Conservation (phyloP, 1,140 invertebrate species). For the Drosophila parvula region DNA sequence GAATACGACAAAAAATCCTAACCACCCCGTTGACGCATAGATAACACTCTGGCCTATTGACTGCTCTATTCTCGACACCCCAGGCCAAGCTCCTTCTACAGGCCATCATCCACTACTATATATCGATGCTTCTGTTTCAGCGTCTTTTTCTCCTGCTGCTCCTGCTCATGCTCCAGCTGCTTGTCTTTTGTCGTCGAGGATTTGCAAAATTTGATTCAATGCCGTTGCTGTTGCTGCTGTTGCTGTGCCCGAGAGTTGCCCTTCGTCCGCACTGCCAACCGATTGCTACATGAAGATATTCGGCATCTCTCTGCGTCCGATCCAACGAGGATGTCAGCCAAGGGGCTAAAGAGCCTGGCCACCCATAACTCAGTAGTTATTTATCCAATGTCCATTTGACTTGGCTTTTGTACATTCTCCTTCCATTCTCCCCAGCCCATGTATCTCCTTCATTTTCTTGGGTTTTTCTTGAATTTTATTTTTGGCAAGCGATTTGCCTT, state of each 20-base stretch:
- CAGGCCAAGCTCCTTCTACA: conserved; percentile 1
- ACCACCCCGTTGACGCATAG: conserved; percentile 62
- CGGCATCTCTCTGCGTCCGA: conserved; percentile 60
- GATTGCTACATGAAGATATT: conserved; percentile 80
- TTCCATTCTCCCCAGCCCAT: conserved; percentile 1
- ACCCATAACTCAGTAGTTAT: conserved; percentile 79
- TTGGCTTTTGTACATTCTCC: conserved; percentile 68
- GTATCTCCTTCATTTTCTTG: conserved; percentile 39
- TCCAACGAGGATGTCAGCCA: conserved; percentile 33
- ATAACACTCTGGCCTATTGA: conserved; percentile 49
- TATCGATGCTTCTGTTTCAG: conserved; percentile 41
- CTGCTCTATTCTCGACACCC: conserved; percentile 22
- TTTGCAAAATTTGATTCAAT: conserved; percentile 77
- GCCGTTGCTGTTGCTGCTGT: conserved; percentile 27
- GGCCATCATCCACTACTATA: conserved; percentile 23
- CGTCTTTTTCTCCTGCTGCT: conserved; percentile 9
- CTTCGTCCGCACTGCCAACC: conserved; percentile 42
- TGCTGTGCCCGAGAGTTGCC: conserved; percentile 20
- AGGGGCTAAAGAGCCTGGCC: conserved; percentile 53
- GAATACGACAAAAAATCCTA: conserved; percentile 80
- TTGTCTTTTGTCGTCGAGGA: conserved; percentile 73
- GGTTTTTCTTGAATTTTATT: conserved; percentile 48
- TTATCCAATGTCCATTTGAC: conserved; percentile 77
- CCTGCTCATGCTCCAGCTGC: conserved; percentile 27
- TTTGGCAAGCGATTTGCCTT: conserved; percentile 73